Evolutionary conservation across 2,113 vertebrate species (phyloP).

Genomic region (Neodontobutis hainanensis): DNA sequence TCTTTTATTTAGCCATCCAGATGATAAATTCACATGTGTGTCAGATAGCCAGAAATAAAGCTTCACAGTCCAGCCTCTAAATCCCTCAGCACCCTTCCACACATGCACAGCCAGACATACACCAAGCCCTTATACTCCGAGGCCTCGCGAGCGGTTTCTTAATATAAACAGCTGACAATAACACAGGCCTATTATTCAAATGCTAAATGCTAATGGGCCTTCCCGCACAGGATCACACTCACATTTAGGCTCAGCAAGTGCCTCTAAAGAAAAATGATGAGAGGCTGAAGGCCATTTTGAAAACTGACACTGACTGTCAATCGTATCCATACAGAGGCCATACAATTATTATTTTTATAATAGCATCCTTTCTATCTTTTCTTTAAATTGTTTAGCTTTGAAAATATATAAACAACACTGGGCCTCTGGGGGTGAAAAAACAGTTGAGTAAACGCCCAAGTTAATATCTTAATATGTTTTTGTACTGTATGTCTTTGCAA

Average conservation of each 20-base stretch:
- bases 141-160: slow-evolving; percentile 64
- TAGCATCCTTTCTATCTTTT: no score
- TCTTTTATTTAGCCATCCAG: slow-evolving; percentile 35
- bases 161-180: slow-evolving; percentile 72
- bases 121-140: slow-evolving; percentile 49
- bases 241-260: slow-evolving; percentile 15
- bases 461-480: no score
- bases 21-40: slow-evolving; percentile 44
- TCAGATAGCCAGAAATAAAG: slow-evolving; percentile 32
- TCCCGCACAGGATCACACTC: slow-evolving; percentile 36
- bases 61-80: neutral
- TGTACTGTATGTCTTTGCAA: no score
- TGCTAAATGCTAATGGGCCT: slow-evolving; percentile 73
- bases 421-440: no score
- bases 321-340: neutral
- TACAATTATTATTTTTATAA: no score
- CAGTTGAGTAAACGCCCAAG: no score
- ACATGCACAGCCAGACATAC: slow-evolving; percentile 14
- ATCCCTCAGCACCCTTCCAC: neutral
- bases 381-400: no score
- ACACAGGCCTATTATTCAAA: slow-evolving; percentile 58
- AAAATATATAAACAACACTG: no score
- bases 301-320: no score
- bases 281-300: no score
- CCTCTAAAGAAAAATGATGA: no score